A percentile compares a stretch with the other conserved stretches of the same genome.
Conservation (phyloP, 2,113 vertebrate genomes). For the Actenoides hombroni region DNA sequence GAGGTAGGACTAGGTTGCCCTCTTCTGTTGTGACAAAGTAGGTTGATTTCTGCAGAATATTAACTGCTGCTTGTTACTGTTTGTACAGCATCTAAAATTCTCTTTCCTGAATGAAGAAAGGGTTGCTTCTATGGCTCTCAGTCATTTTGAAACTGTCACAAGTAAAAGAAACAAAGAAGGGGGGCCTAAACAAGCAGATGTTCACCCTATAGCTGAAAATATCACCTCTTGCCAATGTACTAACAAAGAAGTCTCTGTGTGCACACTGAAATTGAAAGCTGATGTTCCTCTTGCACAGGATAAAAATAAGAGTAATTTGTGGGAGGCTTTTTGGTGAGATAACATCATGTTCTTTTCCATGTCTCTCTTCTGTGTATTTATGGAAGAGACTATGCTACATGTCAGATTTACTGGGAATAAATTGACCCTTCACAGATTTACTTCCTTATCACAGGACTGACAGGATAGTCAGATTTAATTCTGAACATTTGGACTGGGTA, state of each 20-base stretch:
- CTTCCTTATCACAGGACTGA: background rate
- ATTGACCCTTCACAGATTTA: background rate
- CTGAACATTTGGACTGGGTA: background rate
- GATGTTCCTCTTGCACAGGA: background rate
- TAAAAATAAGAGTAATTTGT: background rate
- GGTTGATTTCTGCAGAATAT: background rate
- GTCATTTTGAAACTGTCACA: background rate
- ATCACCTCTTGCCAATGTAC: fast-evolving
- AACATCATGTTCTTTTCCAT: background rate
- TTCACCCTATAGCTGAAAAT: background rate
- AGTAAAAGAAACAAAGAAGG: background rate
- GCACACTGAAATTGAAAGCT: background rate
- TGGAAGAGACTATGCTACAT: background rate
- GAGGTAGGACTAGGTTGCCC: slow-evolving; percentile 40
- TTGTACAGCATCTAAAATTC: background rate
- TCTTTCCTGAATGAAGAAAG: background rate
- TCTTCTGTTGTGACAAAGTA: slow-evolving; percentile 47
- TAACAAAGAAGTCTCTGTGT: background rate
- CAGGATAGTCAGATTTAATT: background rate
- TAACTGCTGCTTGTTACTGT: background rate
- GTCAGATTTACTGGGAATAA: background rate
- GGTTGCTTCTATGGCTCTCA: background rate
- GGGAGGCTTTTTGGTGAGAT: background rate
- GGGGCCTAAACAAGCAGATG: background rate
- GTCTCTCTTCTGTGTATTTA: background rate